Evolutionary conservation across 2,888 invertebrate species (phyloP), one percentile per base, ranked within the genome.

Genomic region (Gonocerus acuteangulatus): DNA sequence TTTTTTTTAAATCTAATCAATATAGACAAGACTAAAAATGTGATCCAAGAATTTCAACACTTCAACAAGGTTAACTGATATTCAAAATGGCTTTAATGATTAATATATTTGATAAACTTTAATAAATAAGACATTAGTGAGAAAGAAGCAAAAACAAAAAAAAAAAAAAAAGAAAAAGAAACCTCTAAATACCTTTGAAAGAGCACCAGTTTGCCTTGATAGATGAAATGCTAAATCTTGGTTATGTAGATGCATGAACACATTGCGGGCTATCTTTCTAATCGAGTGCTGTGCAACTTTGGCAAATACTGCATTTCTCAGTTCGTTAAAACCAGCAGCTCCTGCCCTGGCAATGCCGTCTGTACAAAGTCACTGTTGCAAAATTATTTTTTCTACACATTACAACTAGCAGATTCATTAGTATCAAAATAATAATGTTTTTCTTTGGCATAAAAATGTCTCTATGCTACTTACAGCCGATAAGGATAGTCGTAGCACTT

Each of bases 201-300:
- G 76, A 0, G 90, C 94, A 49, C 97, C 99, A 21, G 99, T 99
- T 78, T 97, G 96, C 67, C 93, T 80, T 47, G 85, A 85, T 32
- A 99, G 78, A 76, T 99, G 99, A 76, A 97, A 99, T 65, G 85
- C 81, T 64, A 99, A 80, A 76, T 97, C 97, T 67, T 99, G 78
- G 71, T 87, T 88, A 75, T 99, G 99, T 59, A 99, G 79, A 76
- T 99, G 99, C 22, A 86, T 77, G 75, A 99, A 99, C 32, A 99
- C 95, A 74, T 94, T 94, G 73, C 85, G 87, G 1, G 97, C 95
- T 63, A 99, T 88, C 74, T 84, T 84, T 52, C 97, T 79, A 68
- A 99, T 95, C 16, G 97, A 97, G 75, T 92, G 89, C 73, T 99
- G 97, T 0, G 99, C 95, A 4, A 99, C 99, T 73, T 85, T 87